phyloP scores from a whole-genome alignment of 2,888 invertebrate species.

The Lasiommata megera region DNA sequence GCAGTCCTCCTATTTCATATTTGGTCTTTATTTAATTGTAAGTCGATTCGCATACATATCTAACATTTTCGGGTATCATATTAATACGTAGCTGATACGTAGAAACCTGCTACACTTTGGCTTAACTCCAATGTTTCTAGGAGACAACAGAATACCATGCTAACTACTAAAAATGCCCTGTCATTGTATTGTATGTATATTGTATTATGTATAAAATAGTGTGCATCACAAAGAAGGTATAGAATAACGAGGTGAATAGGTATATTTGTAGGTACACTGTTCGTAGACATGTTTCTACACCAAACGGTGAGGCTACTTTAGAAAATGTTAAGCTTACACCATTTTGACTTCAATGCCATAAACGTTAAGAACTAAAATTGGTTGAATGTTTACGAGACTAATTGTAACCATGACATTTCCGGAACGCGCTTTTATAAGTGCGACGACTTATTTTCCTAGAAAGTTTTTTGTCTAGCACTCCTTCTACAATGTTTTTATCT shows the following conservation, averaged over 20 bases:
- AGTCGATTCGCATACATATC: too few relatives aligned
- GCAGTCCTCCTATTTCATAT: too few relatives aligned
- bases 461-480: slow-evolving; percentile 16
- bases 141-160: neutral
- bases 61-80: too few relatives aligned
- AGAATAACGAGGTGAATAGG: slow-evolving; percentile 31
- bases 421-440: slow-evolving; percentile 25
- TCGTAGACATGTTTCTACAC: slow-evolving; percentile 9
- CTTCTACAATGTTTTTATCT: neutral
- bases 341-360: slow-evolving; percentile 2
- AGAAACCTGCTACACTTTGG: too few relatives aligned
- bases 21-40: too few relatives aligned
- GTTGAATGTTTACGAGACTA: slow-evolving; percentile 10
- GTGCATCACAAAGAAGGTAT: slow-evolving; percentile 16
- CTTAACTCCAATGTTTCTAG: too few relatives aligned
- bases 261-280: slow-evolving; percentile 19
- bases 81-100: too few relatives aligned
- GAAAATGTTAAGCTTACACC: neutral
- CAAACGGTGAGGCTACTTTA: slow-evolving; percentile 12
- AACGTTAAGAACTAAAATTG: neutral
- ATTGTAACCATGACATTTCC: slow-evolving; percentile 26
- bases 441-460: slow-evolving; percentile 27
- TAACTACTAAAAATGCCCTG: neutral
- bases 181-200: too few relatives aligned
- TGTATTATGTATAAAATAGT: neutral